phyloP scores from a whole-genome alignment of 23 tunicate genomes.

The Diplosoma virens region DNA sequence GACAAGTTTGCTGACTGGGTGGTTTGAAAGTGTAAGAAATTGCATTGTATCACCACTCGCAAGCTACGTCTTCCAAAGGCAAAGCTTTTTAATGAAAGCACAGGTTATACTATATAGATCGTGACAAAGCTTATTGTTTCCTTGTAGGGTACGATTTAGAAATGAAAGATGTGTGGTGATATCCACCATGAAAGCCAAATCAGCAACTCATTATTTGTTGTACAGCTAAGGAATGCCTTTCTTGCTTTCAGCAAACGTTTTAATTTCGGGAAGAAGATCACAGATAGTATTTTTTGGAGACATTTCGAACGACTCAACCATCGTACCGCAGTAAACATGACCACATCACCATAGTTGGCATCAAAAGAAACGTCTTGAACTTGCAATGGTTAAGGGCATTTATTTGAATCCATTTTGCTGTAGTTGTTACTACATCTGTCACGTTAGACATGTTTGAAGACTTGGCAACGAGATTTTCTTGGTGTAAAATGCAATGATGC shows the following conservation, averaged over 20 bases:
- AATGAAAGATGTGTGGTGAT: constrained; percentile 37
- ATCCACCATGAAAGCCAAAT: constrained; percentile 11
- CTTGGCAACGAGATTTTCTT: constrained; percentile 49
- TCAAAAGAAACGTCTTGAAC: constrained; percentile 6
- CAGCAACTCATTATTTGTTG: constrained; percentile 16
- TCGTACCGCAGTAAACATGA: constrained; percentile 45
- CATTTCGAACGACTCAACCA: constrained; percentile 50
- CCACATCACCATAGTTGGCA: constrained; percentile 27
- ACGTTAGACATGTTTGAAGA: constrained; percentile 42
- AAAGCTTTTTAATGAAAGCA: constrained; percentile 44
- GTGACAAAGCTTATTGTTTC: constrained; percentile 19
- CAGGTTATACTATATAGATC: constrained; percentile 29
- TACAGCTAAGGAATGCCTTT: constrained; percentile 23
- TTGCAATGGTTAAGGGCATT: constrained; percentile 24
- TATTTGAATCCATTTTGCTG: constrained; percentile 43
- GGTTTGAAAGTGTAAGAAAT: constrained; percentile 35
- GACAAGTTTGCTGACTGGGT: constrained; percentile 29
- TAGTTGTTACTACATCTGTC: constrained; percentile 38
- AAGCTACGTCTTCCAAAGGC: constrained; percentile 49
- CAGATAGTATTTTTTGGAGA: constrained; percentile 16
- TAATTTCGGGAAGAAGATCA: constrained; percentile 18
- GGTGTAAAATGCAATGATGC: constrained; percentile 53
- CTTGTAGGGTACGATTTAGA: constrained; percentile 37
- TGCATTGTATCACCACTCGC: constrained; percentile 32
- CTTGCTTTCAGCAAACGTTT: constrained; percentile 25